Evolutionary conservation across 2,113 vertebrate species (phyloP).

Genomic region (Callipepla squamata): DNA sequence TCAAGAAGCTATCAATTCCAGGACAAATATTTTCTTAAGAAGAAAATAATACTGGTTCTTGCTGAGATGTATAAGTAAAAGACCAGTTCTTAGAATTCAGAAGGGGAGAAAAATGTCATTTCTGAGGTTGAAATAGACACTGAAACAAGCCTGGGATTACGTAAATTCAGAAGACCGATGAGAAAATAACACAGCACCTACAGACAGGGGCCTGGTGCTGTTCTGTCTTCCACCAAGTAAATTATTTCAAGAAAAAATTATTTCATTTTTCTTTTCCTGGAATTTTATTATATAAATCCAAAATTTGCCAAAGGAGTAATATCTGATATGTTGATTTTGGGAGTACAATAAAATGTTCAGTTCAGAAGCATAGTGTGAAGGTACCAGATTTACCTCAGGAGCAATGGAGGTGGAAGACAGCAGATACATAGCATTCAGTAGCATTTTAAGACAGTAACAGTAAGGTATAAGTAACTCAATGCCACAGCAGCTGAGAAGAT

Average conservation of each 20-base stretch:
- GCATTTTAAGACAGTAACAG: background rate
- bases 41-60: background rate
- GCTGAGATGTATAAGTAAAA: background rate
- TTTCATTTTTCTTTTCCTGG: background rate
- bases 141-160: background rate
- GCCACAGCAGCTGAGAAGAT: background rate
- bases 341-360: background rate
- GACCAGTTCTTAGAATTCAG: background rate
- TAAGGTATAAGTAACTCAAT: background rate
- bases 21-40: constrained; percentile 1
- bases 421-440: background rate
- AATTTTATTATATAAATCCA: constrained; percentile 27
- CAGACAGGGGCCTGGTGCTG: background rate
- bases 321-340: constrained; percentile 19
- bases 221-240: background rate
- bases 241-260: background rate
- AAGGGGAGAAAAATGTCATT: background rate
- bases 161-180: constrained; percentile 1
- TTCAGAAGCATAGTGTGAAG: background rate
- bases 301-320: background rate
- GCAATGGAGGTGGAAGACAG: background rate
- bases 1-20: background rate
- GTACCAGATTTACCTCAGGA: background rate
- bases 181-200: background rate
- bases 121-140: background rate